Evolutionary conservation across 2,888 invertebrate genomes (phyloP), one percentile per base, ranked within the genome.

Genomic region (Thysanoteuthis rhombus): DNA sequence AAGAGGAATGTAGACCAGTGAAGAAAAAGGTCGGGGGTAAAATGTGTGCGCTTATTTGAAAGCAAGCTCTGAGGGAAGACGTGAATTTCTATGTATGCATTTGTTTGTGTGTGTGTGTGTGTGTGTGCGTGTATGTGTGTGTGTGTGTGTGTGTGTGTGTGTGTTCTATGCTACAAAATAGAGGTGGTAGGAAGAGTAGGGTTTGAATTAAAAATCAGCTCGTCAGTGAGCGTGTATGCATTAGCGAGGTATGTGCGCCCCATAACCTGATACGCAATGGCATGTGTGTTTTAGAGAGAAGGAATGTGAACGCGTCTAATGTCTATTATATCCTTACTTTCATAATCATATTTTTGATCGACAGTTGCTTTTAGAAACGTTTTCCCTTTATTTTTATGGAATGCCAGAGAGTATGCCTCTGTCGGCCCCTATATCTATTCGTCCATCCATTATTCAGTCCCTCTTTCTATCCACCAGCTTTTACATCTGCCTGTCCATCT

Each of bases 261-360:
- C n/a, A 75, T 75, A 36, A 75, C 75, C 2, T 36, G n/a, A 75
- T n/a, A 75, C n/a, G n/a, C 75, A n/a, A n/a, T 75, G 75, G n/a
- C 75, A 75, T 75, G 75, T n/a, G 75, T 75, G n/a, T 75, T 75
- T 75, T 75, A 75, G 75, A 75, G 75, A 75, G 75, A 75, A n/a
- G 75, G 75, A 75, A 75, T 75, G 75, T 75, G 36, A 75, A 75
- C 36, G n/a, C 36, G 75, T 75, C 75, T 75, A 75, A 36, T n/a
- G n/a, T 75, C 75, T 75, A 75, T 75, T n/a, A 36, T 75, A 75
- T 3, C 75, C 16, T 75, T 75, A 75, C 75, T 75, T 75, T n/a
- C 75, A 75, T 75, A 75, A 75, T 75, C 75, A 75, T n/a, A 75
- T 75, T 75, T 75, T n/a, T 75, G 75, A 36, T 75, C 75, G 75